Percentiles rank a stretch among this genome's conserved stretches.
Conservation (phyloP, 1,140 invertebrate species). For the Zaprionus vittiger region DNA sequence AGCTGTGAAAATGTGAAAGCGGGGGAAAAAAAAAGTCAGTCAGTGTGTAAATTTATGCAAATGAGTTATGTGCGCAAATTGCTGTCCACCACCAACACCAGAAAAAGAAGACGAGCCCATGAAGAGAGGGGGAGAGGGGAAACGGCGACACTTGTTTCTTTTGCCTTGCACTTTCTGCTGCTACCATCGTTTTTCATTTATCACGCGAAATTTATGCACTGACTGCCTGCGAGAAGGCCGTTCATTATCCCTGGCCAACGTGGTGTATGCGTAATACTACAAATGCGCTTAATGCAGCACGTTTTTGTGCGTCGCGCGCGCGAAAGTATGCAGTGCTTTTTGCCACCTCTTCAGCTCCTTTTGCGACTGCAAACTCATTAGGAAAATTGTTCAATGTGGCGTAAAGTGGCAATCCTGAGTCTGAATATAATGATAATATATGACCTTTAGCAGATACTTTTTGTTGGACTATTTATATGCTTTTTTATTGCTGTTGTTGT, state of each 20-base stretch:
- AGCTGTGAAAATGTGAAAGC: constrained; percentile 85
- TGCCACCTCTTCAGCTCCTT: neutral
- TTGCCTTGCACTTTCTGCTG: constrained; percentile 21
- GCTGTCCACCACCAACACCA: constrained; percentile 62
- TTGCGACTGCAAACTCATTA: constrained; percentile 64
- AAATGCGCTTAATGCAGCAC: constrained; percentile 60
- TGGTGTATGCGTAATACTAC: constrained; percentile 65
- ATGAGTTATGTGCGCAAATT: constrained; percentile 82
- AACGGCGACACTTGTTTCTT: constrained; percentile 71
- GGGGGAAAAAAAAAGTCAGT: constrained; percentile 53
- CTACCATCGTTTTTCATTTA: constrained; percentile 74
- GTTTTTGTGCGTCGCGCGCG: constrained; percentile 26
- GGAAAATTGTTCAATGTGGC: constrained; percentile 61
- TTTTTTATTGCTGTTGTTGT: constrained; percentile 42
- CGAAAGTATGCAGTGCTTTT: constrained; percentile 38
- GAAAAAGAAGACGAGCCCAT: neutral
- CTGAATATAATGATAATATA: constrained; percentile 32
- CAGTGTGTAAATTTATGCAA: constrained; percentile 82
- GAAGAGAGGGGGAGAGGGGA: constrained; percentile 11
- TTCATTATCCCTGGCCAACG: constrained; percentile 39
- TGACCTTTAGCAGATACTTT: constrained; percentile 48
- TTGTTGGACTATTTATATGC: constrained; percentile 53
- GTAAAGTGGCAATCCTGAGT: constrained; percentile 50
- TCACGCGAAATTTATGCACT: constrained; percentile 72
- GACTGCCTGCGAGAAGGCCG: constrained; percentile 25